Evolutionary conservation across 2,113 vertebrate genomes (phyloP).

Genomic region (Chamaetylas fuelleborni): DNA sequence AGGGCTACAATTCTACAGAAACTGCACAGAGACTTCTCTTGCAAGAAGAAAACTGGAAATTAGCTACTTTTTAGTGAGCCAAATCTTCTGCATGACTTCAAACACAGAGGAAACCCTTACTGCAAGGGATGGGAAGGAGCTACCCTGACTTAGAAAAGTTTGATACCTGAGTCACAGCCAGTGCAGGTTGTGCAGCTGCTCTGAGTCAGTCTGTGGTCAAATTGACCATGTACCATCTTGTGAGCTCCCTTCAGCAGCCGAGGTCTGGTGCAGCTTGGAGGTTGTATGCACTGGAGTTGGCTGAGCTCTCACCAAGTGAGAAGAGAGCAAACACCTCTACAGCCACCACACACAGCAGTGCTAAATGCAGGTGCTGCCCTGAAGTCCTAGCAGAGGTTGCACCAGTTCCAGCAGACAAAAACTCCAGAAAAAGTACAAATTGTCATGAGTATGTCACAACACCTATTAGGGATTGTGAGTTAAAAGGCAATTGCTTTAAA

Average conservation of each 20-base stretch:
- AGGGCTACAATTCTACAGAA: background rate
- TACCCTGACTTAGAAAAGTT: background rate
- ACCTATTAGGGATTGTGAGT: fast-evolving
- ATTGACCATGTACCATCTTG: fast-evolving
- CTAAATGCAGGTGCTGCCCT: background rate
- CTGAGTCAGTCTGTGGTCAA: background rate
- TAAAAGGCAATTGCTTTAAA: background rate
- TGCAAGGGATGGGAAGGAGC: background rate
- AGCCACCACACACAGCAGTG: background rate
- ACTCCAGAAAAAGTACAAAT: background rate
- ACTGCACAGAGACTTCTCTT: background rate
- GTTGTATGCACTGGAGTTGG: fast-evolving
- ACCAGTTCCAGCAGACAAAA: background rate
- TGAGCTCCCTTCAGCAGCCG: background rate
- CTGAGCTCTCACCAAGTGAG: background rate
- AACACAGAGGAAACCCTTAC: background rate
- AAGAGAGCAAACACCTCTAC: background rate
- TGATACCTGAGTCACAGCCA: background rate
- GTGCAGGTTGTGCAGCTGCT: background rate
- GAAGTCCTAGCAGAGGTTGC: background rate
- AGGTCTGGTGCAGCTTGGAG: background rate
- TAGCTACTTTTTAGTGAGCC: background rate
- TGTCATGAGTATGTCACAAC: background rate
- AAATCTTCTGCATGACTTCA: background rate
- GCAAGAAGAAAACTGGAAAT: background rate